Evolutionary conservation across 2,113 vertebrate genomes (phyloP).

Genomic region (Heptranchias perlo): DNA sequence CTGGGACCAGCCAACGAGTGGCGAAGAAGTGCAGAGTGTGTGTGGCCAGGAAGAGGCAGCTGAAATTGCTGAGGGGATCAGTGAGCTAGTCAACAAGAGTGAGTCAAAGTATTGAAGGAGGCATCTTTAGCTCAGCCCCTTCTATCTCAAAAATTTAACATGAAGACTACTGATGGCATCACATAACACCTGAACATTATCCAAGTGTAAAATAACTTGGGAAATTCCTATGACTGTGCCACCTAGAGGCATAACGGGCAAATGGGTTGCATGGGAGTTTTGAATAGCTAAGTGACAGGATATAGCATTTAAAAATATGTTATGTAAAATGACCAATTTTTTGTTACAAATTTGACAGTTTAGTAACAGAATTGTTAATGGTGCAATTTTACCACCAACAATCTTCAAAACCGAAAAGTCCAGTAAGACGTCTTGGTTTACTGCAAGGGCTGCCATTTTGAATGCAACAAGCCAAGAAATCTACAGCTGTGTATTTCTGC

Average conservation of each 20-base stretch:
- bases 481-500: not conserved
- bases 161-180: not conserved
- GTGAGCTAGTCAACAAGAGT: not conserved
- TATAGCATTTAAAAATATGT: not conserved
- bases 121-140: not conserved
- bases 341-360: not conserved
- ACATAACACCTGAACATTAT: not conserved
- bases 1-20: too few species aligned
- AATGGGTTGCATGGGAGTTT: not conserved
- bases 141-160: not conserved
- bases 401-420: not conserved
- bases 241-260: not conserved
- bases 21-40: too few species aligned
- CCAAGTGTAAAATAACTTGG: not conserved
- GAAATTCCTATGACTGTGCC: not conserved
- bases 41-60: not conserved
- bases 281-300: not conserved
- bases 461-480: not conserved
- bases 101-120: not conserved
- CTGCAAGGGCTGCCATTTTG: not conserved
- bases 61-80: not conserved
- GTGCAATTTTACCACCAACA: not conserved
- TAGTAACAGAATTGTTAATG: not conserved
- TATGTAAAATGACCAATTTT: not conserved
- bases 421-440: not conserved